Base-by-base conservation (phyloP, 2,888 invertebrate species). In the Melangyna quadrimaculata region DNA sequence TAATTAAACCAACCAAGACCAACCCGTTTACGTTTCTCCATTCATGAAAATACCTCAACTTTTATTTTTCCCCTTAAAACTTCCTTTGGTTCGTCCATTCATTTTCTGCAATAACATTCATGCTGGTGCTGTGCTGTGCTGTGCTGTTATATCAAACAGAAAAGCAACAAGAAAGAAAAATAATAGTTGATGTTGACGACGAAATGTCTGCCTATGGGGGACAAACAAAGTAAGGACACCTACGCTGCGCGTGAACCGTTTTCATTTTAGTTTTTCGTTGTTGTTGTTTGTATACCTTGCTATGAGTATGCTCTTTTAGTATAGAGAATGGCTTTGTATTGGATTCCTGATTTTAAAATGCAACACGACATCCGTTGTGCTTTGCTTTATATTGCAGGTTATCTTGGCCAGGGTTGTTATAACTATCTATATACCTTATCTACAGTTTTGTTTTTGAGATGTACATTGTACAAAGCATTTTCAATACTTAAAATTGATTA, bases 11-110 rank as follows among this genome's bases (percentile, higher is more conserved):
- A 45, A 12, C 65, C 69, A 69, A 80, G 29, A 12, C 65, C 69
- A 69, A 80, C 86, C 69, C 72, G 86, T 67, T 80, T 86, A 73
- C 69, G 77, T 59, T 80, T 77, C n/a, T n/a, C 48, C 86, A 86
- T 86, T 86, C 86, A 86, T 80, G 70, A 86, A 80, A 86, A 73
- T 80, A 27, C 55, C 37, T 43, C 63, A 63, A 29, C 63, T 5
- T 14, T 51, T 27, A 14, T 51, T 14, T 7, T 7, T 59, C 9
- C 32, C 19, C 55, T 82, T 78, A 43, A 73, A 78, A 4, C 14
- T 51, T 51, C 51, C 51, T 51, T 51, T 27, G 63, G 53, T 61
- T 61, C 61, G 51, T 40, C 67, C 77, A 82, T 78, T 73, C 78
- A 78, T 65, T 65, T 43, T 45, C n/a, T 40, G 45, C 65, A 57